These are phyloP conservation scores for Caenorhabditis sp. DNA, from an alignment of 2,888 invertebrate species.

Conservation along the genomic window DNA sequence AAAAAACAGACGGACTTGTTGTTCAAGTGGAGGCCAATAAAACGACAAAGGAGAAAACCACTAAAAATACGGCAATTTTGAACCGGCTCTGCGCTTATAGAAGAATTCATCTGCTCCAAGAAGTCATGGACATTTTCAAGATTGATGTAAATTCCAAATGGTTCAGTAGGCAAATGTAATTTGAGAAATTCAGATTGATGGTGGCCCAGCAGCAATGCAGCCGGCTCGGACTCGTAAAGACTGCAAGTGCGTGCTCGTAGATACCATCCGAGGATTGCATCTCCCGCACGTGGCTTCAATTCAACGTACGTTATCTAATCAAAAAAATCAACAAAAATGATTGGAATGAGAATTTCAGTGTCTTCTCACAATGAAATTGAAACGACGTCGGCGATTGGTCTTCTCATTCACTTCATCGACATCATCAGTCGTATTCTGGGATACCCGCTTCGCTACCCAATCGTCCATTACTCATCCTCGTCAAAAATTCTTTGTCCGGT, in stretches of 20 bases:
- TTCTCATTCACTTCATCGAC: constrained; percentile 90
- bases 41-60: constrained; percentile 5
- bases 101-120: constrained; percentile 45
- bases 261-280: constrained; percentile 74
- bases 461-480: constrained; percentile 83
- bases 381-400: constrained; percentile 92
- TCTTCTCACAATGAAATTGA: constrained; percentile 87
- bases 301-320: constrained; percentile 53
- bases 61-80: constrained; percentile 7
- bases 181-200: constrained; percentile 62
- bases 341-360: constrained; percentile 55
- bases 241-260: constrained; percentile 63
- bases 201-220: constrained; percentile 57
- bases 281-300: constrained; percentile 67
- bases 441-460: constrained; percentile 91
- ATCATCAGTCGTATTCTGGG: constrained; percentile 91
- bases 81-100: constrained; percentile 32
- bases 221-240: constrained; percentile 19
- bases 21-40: constrained; percentile 6
- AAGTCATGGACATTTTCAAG: constrained; percentile 57
- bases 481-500: constrained; percentile 36
- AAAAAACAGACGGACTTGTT: constrained; percentile 26
- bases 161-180: too few relatives aligned
- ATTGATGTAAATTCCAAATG: constrained; percentile 41
- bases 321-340: too few relatives aligned